phyloP scores from a whole-genome alignment of 1,140 invertebrate genomes.

The Pectinophora gossypiella region DNA sequence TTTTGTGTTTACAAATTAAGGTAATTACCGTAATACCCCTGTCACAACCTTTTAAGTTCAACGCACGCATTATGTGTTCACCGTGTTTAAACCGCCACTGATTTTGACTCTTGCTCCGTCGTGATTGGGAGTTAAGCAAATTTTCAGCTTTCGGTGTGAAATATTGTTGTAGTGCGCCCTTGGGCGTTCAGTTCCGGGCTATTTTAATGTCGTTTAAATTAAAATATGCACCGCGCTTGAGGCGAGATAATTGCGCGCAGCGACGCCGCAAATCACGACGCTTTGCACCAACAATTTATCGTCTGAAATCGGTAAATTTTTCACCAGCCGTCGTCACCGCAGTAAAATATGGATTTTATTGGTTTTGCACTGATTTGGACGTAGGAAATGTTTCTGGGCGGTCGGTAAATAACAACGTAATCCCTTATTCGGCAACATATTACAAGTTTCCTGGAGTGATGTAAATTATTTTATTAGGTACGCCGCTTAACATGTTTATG shows the following conservation, averaged over 20 bases:
- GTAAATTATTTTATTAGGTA: background rate
- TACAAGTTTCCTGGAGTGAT: background rate
- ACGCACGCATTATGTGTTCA: conserved; percentile 41
- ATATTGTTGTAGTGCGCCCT: conserved; percentile 48
- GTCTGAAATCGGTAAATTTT: background rate
- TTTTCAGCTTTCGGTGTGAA: conserved; percentile 30
- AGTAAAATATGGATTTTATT: conserved; percentile 12
- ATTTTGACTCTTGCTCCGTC: conserved; percentile 36
- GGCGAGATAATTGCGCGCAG: conserved; percentile 31
- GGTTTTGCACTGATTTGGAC: conserved; percentile 4
- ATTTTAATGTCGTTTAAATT: conserved; percentile 56
- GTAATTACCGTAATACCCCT: conserved; percentile 59
- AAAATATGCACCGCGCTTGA: conserved; percentile 33
- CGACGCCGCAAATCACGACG: conserved; percentile 33
- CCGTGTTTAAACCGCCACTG: conserved; percentile 8
- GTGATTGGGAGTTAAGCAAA: conserved; percentile 31
- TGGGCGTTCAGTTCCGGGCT: conserved; percentile 45
- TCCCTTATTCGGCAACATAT: background rate
- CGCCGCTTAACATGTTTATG: background rate
- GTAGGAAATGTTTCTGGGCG: conserved; percentile 3
- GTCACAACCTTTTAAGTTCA: conserved; percentile 66
- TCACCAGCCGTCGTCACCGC: background rate
- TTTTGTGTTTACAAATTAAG: conserved; percentile 67
- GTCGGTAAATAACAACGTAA: background rate
- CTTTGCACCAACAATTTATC: background rate